These are phyloP conservation scores for Mobula hypostoma DNA, from an alignment of 2,113 vertebrate genomes.

Conservation along the genomic window DNA sequence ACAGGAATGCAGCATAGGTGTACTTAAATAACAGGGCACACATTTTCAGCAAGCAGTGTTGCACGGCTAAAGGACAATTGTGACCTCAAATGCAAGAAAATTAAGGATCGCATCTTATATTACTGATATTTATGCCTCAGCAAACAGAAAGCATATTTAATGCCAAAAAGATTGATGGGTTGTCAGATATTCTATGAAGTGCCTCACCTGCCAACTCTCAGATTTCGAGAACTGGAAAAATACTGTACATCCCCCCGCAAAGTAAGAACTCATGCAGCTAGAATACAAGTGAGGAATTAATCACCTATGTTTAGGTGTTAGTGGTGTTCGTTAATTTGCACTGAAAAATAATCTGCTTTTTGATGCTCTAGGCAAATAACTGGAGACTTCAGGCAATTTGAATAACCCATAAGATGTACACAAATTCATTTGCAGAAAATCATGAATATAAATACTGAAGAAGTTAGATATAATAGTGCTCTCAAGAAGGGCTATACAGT, in stretches of 20 bases:
- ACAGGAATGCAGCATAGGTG: no score
- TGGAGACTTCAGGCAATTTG: neutral
- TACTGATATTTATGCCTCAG: conserved; percentile 23
- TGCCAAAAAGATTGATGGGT: conserved; percentile 21
- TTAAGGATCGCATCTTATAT: conserved; percentile 25
- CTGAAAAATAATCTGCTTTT: neutral
- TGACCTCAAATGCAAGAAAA: conserved; percentile 21
- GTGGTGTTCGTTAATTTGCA: neutral
- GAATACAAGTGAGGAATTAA: conserved; percentile 1
- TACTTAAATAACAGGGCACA: neutral
- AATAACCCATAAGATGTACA: neutral
- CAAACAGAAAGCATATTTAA: neutral
- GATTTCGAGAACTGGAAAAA: neutral
- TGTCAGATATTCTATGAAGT: neutral
- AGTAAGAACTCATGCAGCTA: no score
- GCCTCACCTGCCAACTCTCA: neutral
- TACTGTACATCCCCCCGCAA: neutral
- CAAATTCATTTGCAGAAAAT: neutral
- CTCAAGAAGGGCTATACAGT: neutral
- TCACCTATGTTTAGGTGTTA: neutral
- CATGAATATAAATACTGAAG: neutral
- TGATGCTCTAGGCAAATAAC: neutral
- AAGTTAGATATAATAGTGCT: neutral
- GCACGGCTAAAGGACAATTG: neutral
- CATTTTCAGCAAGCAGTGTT: neutral